Base-by-base conservation (phyloP, 2,888 invertebrate species). In the Drosophila colorata region DNA sequence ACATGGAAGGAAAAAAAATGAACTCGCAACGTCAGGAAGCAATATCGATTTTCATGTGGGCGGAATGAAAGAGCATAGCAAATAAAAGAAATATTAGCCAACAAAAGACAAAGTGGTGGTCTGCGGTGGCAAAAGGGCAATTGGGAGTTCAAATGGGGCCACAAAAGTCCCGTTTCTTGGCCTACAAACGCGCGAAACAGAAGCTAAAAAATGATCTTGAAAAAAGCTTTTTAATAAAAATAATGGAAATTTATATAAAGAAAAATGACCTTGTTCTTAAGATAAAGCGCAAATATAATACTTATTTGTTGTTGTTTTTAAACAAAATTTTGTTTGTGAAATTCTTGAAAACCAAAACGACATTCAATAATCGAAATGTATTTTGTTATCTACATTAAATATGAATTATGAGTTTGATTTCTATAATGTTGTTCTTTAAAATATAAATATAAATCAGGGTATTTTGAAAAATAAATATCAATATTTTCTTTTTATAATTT, bases 31-130 rank as follows among this genome's bases (percentile, higher is more conserved):
- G 65, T 71, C 68, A 60, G 73, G 47, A 67, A 85, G 79, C 71
- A 83, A 87, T 83, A 86, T 87, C 80, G 86, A 86, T 86, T 85
- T 85, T 87, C 67, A 48, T 81, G 85, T 74, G 69, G 74, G 70
- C 66, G 71, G 43, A 77, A 65, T 63, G 47, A 68, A 74, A 74
- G 72, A 72, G 66, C 65, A 65, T 49, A 44, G 71, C 76, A 84
- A 83, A 83, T 85, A 83, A 78, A 86, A 85, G 76, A 84, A 85
- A 80, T 86, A 85, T 86, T 85, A 86, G 86, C 85, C 81, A 76
- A 75, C 78, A 85, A 74, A 80, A 85, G 83, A 83, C 84, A 83
- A 85, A 83, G 80, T 82, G 83, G 76, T 74, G 74, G 74, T 71
- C 48, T 70, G 75, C 56, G 75, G 75, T 63, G 65, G 40, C 76